Evolutionary conservation across 2,888 invertebrate genomes (phyloP).

Genomic region (Dynastes grantii): DNA sequence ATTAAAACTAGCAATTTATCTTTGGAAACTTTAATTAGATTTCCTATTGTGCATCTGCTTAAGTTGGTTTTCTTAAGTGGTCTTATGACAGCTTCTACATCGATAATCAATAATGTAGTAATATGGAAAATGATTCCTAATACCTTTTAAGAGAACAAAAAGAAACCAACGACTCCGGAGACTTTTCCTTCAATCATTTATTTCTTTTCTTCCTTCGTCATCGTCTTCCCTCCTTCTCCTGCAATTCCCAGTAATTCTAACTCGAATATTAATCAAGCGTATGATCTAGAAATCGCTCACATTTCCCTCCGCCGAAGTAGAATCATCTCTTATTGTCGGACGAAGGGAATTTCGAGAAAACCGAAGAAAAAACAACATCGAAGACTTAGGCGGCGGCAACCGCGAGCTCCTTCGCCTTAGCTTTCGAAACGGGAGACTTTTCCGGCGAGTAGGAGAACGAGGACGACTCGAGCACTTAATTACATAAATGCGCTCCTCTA

Average conservation of each 20-base stretch:
- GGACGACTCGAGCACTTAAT: constrained; percentile 47
- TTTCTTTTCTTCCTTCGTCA: no score
- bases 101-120: no score
- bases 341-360: background rate
- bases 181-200: no score
- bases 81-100: no score
- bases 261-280: constrained; percentile 19
- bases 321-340: constrained; percentile 1
- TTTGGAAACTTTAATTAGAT: no score
- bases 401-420: background rate
- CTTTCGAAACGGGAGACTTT: background rate
- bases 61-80: no score
- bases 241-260: background rate
- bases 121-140: no score
- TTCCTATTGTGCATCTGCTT: no score
- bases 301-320: background rate
- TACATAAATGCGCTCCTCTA: constrained; percentile 52
- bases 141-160: no score
- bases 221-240: no score
- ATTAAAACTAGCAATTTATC: no score
- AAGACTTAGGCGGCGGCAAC: background rate
- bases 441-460: background rate
- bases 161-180: no score
- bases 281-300: constrained; percentile 12
- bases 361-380: background rate